A percentile compares a stretch with the other conserved stretches of the same genome.
Evolutionary conservation across 2,797 vertebrate genomes (phyloP).

Genomic region (Oryzias dopingdopingensis): DNA sequence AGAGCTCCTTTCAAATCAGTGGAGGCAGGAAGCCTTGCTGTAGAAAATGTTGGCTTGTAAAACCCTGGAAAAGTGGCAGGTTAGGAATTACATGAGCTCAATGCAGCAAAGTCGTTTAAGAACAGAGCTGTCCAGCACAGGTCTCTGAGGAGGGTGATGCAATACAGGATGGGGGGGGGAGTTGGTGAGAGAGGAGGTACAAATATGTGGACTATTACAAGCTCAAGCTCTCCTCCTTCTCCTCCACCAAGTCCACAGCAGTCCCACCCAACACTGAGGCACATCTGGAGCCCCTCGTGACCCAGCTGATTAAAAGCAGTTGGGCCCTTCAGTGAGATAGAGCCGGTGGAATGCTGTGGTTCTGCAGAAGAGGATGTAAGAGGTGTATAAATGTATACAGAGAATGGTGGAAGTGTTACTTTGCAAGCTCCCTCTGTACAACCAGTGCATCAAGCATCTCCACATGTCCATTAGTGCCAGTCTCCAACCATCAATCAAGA

Average conservation of each 20-base stretch:
- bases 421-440: slow-evolving; percentile 11
- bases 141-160: slow-evolving; percentile 74
- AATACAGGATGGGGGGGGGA: slow-evolving; percentile 58
- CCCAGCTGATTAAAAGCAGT: slow-evolving; percentile 81
- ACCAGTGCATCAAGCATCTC: slow-evolving; percentile 13
- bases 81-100: slow-evolving; percentile 39
- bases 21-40: slow-evolving; percentile 30
- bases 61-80: slow-evolving; percentile 49
- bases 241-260: slow-evolving; percentile 40
- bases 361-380: slow-evolving; percentile 59
- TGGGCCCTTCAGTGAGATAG: slow-evolving; percentile 74
- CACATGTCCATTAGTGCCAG: slow-evolving; percentile 41
- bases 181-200: slow-evolving; percentile 53
- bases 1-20: slow-evolving; percentile 59
- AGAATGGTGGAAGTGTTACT: slow-evolving; percentile 37
- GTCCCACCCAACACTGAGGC: slow-evolving; percentile 76
- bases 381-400: slow-evolving; percentile 40
- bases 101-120: slow-evolving; percentile 34
- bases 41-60: slow-evolving; percentile 69
- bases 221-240: slow-evolving; percentile 41
- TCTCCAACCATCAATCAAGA: slow-evolving; percentile 55
- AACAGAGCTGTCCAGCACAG: slow-evolving; percentile 47
- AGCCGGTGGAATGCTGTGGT: slow-evolving; percentile 75
- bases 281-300: slow-evolving; percentile 80
- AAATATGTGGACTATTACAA: slow-evolving; percentile 77